Percentiles rank a stretch among this genome's conserved stretches.
phyloP scores from a whole-genome alignment of 1,140 invertebrate species.

The Drosophila grimshawi region DNA sequence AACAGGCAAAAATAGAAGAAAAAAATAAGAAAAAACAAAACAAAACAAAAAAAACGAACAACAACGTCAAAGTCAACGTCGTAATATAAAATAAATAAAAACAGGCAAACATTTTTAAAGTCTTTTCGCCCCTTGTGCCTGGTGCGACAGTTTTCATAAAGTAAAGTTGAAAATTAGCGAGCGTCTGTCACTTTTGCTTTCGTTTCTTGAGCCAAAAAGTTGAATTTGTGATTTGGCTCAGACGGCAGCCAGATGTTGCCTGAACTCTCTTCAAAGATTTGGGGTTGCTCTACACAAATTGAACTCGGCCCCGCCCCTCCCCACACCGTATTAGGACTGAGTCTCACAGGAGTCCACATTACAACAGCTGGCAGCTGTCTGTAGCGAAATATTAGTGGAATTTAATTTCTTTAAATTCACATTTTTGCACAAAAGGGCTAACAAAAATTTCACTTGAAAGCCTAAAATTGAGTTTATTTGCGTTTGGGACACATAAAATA shows the following conservation, averaged over 20 bases:
- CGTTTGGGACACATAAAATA: neutral
- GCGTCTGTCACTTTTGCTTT: conserved; percentile 78
- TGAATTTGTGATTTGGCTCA: conserved; percentile 44
- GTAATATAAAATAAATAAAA: conserved; percentile 75
- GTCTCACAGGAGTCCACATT: neutral
- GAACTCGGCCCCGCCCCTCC: neutral
- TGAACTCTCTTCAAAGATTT: conserved; percentile 17
- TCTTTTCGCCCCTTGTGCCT: neutral
- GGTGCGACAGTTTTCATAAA: conserved; percentile 14
- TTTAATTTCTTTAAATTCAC: conserved; percentile 59
- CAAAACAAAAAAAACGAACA: no score
- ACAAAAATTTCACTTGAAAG: neutral
- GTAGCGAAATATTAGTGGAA: conserved; percentile 39
- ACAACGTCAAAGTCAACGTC: conserved; percentile 65
- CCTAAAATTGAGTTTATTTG: neutral
- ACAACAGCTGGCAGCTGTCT: conserved; percentile 33
- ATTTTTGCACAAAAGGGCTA: conserved; percentile 22
- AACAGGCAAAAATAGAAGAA: neutral
- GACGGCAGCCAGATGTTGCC: conserved; percentile 43
- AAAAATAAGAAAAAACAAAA: conserved; percentile 67
- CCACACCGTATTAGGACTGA: no score
- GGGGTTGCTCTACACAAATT: neutral
- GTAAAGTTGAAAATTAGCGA: conserved; percentile 75
- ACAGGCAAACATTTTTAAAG: conserved; percentile 58
- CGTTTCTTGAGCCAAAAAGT: conserved; percentile 40